phyloP scores from a whole-genome alignment of 2,797 vertebrate genomes.

The Lacerta agilis region DNA sequence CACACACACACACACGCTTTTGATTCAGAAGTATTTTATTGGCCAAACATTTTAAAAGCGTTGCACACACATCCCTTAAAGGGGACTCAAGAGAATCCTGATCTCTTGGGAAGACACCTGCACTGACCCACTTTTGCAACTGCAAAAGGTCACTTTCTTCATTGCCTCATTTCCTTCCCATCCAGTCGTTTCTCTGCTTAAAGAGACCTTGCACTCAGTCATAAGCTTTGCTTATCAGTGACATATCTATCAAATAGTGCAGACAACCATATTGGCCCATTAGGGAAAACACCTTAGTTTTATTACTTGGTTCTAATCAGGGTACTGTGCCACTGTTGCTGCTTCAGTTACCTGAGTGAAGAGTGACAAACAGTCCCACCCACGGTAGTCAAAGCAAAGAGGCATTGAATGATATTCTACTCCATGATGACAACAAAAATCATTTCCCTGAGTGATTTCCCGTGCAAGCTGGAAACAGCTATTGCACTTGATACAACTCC shows the following conservation, averaged over 20 bases:
- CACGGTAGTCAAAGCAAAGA: not conserved
- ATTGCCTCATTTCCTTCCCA: not conserved
- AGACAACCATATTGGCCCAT: not conserved
- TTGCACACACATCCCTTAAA: not conserved
- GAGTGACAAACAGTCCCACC: not conserved
- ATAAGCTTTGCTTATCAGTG: not conserved
- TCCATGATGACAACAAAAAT: not conserved
- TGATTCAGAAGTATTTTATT: not conserved
- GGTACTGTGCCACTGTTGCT: not conserved
- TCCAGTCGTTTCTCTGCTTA: conserved; percentile 3
- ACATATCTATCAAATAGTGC: not conserved
- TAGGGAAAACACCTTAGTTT: not conserved
- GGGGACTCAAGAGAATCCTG: not conserved
- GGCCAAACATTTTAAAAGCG: not conserved
- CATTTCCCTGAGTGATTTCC: not conserved
- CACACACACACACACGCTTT: not conserved
- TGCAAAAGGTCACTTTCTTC: conserved; percentile 11
- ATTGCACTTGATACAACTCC: not conserved
- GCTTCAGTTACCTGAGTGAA: not conserved
- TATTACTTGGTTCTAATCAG: not conserved
- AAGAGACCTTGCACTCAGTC: not conserved
- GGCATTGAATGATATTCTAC: not conserved
- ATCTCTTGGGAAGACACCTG: not conserved
- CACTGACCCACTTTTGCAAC: not conserved
- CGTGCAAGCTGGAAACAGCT: not conserved